Evolutionary conservation across 2,888 invertebrate species (phyloP), one percentile per base, ranked within the genome.

Genomic region (Teinopalpus imperialis): DNA sequence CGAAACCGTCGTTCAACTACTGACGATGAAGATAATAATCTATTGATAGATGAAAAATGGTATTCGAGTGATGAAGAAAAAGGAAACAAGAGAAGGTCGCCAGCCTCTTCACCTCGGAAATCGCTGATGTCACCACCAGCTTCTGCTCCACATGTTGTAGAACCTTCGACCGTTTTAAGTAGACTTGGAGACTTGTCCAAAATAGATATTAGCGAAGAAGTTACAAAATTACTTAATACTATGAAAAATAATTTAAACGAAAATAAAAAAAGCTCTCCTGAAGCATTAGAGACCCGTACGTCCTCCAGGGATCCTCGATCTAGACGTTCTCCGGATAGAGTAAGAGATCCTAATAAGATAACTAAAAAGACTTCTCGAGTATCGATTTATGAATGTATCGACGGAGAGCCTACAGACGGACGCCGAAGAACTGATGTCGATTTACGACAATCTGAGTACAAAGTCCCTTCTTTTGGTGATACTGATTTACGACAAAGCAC

Each of bases 61-160:
- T 95, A 95, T 67, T 95, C 95, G 1, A 95, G 94, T 67, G 95
- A 95, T 57, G 94, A 94, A 57, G 93, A 93, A 60, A 94, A 93
- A 48, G 68, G 72, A 14, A 63, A 50, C 12, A 88, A 79, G 61
- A 77, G 66, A 43, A 85, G 74, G 48, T 85, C 89, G 14, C 85
- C 83, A 7, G 59, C 56, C 31, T 68, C 72, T 21, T 83, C 87
- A n/a, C 85, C 85, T 24, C 63, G 60, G 53, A 69, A 69, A 51
- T 56, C 59, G 4, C 64, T 65, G 2, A 74, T 73, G 21, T 58
- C 72, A 10, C 75, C 81, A 16, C 80, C 78, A 7, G 50, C 62
- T 12, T 67, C 72, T 12, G 86, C 89, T 27, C 91, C 92, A 0
- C 88, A 88, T 41, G 83, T 83, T 13, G 90, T 91, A 30, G 91